phyloP scores from a whole-genome alignment of 2,113 vertebrate genomes.

The Oophaga pumilio region DNA sequence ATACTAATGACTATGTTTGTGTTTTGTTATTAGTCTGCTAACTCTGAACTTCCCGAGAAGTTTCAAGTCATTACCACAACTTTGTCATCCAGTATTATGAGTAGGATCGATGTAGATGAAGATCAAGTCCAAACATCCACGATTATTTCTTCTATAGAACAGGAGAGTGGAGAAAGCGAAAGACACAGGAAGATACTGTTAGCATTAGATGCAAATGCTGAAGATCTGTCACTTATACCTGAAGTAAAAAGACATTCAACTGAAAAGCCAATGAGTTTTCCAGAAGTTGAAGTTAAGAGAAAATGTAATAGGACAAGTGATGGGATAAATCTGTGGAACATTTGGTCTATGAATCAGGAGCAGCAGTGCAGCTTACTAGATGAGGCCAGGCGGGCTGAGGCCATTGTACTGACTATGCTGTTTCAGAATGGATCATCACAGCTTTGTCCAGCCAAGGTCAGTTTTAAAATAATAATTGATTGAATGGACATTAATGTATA shows the following conservation, averaged over 20 bases:
- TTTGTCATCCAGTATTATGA: not conserved
- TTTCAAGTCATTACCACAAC: not conserved
- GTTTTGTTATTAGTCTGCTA: not conserved
- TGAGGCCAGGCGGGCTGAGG: slow-evolving; percentile 63
- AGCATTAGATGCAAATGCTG: not conserved
- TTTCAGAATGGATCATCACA: slow-evolving; percentile 85
- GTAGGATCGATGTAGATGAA: not conserved
- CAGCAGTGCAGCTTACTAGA: slow-evolving; percentile 72
- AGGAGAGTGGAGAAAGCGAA: not conserved
- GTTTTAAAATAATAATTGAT: slow-evolving; percentile 42
- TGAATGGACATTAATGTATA: not conserved
- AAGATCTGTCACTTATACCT: not conserved
- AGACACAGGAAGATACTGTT: not conserved
- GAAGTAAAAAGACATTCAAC: slow-evolving; percentile 2
- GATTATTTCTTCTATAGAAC: not conserved
- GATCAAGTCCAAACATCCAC: not conserved
- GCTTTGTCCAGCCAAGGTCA: slow-evolving; percentile 78
- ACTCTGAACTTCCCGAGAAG: not conserved
- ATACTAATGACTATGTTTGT: not conserved
- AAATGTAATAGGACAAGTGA: not conserved
- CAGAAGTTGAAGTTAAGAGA: not conserved
- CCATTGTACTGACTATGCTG: slow-evolving; percentile 78
- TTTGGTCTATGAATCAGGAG: slow-evolving; percentile 67
- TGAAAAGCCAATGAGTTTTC: slow-evolving; percentile 50
- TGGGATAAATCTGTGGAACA: slow-evolving; percentile 69